Base-by-base conservation (phyloP, 2,797 vertebrate species). In the Sebastes dallii region DNA sequence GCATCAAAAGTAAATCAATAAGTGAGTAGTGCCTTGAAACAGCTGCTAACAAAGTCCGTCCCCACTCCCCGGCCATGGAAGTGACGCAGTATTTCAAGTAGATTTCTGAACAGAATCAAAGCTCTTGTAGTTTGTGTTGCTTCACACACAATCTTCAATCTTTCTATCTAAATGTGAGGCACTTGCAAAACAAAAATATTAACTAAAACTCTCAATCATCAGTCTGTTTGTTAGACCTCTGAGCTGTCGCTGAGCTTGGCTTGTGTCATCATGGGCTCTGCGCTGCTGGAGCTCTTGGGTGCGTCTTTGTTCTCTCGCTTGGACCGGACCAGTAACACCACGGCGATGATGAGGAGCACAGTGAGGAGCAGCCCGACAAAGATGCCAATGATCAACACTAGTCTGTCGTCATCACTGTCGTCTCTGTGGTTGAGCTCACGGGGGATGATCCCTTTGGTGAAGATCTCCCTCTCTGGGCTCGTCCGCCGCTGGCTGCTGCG, bases 221-320 rank as follows among this genome's bases (percentile, higher is more conserved):
- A 12, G 78, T 69, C 42, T 29, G 68, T 59, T 1, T 71, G 78
- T 97, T 95, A 99, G 85, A 99, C 98, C 91, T 99, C 98, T 0
- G 98, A 99, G 93, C 97, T 98, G 94, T 99, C 97, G 0, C 87
- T 56, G 29, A 86, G 46, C 46, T 50, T 91, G 83, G 78, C 92
- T 34, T 68, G 94, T 0, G 91, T 86, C 95, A 97, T 91, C 96
- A 96, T 96, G n/a, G 97, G 96, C 84, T 97, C 95, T 0, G 93
- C 91, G 89, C 96, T 97, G 87, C 93, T 91, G 0, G 96, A 94
- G 34, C 78, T 88, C 2, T 85, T 94, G 1, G 96, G 91, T 0
- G 71, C 46, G 0, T 94, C 88, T 54, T 94, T 95, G 86, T 95
- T 96, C 66, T 93, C 94, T 42, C 59, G 89, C 87, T 91, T 96